phyloP scores from a whole-genome alignment of 1,140 invertebrate genomes.

The Arion vulgaris region DNA sequence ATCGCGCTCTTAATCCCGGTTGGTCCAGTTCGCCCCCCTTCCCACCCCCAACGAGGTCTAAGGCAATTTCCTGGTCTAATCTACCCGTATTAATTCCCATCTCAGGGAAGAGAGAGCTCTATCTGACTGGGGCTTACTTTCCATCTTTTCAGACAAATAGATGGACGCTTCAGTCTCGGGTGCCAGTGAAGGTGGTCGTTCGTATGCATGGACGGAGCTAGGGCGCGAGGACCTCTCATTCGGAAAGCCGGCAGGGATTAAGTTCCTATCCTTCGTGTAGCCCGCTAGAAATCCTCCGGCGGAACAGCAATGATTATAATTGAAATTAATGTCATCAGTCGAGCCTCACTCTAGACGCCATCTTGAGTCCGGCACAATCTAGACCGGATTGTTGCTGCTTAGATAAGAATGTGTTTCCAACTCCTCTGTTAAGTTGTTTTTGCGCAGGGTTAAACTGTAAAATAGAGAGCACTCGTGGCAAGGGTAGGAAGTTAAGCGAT shows the following conservation, averaged over 20 bases:
- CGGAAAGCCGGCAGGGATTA: slow-evolving; percentile 27
- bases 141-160: slow-evolving; percentile 41
- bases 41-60: slow-evolving; percentile 28
- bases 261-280: slow-evolving; percentile 20
- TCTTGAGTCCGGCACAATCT: slow-evolving; percentile 14
- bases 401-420: slow-evolving; percentile 17
- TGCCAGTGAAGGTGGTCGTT: slow-evolving; percentile 30
- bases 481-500: slow-evolving; percentile 1
- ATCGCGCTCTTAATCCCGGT: slow-evolving; percentile 17
- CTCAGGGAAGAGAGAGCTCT: slow-evolving; percentile 16
- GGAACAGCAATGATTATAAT: slow-evolving; percentile 44
- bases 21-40: slow-evolving; percentile 16
- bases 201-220: slow-evolving; percentile 33
- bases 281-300: neutral
- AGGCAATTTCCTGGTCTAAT: slow-evolving; percentile 40
- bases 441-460: slow-evolving; percentile 19
- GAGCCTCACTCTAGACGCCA: neutral
- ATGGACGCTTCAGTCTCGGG: slow-evolving; percentile 9
- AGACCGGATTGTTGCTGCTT: neutral
- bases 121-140: slow-evolving; percentile 17
- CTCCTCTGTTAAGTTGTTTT: slow-evolving; percentile 22
- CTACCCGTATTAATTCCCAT: slow-evolving; percentile 34
- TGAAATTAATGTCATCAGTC: slow-evolving; percentile 48
- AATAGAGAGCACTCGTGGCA: neutral
- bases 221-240: slow-evolving; percentile 22